Base-by-base conservation (phyloP, 2,113 vertebrate genomes). In the Lepisosteus oculatus region DNA sequence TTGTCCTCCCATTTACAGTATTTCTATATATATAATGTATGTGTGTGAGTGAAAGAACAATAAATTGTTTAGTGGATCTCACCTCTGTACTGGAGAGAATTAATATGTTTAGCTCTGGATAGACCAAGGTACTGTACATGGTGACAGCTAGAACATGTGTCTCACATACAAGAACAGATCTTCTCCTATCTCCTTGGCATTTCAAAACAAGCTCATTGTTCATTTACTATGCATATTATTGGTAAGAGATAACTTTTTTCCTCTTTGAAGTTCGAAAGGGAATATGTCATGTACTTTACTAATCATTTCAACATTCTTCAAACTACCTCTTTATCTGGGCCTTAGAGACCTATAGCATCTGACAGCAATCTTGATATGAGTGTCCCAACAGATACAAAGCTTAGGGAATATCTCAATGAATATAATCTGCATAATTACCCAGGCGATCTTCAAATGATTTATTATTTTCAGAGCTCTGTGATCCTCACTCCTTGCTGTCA, bases 351-450 rank as follows among this genome's bases (percentile, higher is more conserved):
- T 72, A 62, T 43, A 6, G 71, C 67, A 64, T 29, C 73, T 77
- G 77, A 66, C 77, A 71, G 65, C 54, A 62, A 69, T 74, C 72
- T 67, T 80, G 72, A 72, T 76, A 65, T 68, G 69, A 13, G 13
- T 61, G 69, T 78, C 61, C 74, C 74, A 47, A 56, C 72, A 75
- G 74, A 74, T 51, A 45, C 66, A 15, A 61, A 51, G 61, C 70
- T 51, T 3, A 69, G 72, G 67, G 74, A 79, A 75, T 76, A 78
- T 69, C 77, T 77, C 79, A 74, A 75, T 71, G 75, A 77, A 77
- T 77, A 63, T 64, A 65, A 76, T 81, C 72, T 77, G 68, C 78
- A 80, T 81, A 80, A 80, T 84, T 79, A 76, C 56, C 29, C 68
- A 43, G 68, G 51, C 42, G 8, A 73, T 74, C 68, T 76, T 76